A percentile compares a stretch with the other conserved stretches of the same genome.
Conservation (phyloP, 1,140 invertebrate genomes). For the Daktulosphaira vitifoliae region DNA sequence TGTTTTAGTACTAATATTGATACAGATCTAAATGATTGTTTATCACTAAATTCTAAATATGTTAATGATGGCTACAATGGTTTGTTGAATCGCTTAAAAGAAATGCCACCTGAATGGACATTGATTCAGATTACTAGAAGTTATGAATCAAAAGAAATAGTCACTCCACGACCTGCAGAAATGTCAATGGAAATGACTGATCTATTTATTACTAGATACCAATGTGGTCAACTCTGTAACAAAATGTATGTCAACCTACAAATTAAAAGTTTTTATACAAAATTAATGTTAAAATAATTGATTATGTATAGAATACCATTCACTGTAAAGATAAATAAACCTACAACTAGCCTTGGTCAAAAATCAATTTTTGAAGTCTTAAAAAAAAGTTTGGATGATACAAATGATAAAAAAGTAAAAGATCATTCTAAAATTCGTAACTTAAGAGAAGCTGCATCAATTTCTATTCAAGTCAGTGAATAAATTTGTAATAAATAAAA, state of each 20-base stretch:
- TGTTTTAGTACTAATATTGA: not conserved
- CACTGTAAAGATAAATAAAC: constrained; percentile 7
- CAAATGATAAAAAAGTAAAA: constrained; percentile 16
- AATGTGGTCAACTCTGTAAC: constrained; percentile 18
- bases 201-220: constrained; percentile 21
- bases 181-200: not conserved
- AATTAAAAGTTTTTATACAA: too few species aligned
- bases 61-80: constrained; percentile 20
- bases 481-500: not conserved
- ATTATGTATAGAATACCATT: constrained; percentile 4
- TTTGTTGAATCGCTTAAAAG: constrained; percentile 23
- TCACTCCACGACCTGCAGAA: constrained; percentile 5
- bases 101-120: constrained; percentile 35
- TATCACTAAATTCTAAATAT: constrained; percentile 18
- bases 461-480: constrained; percentile 15
- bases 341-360: not conserved
- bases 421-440: not conserved
- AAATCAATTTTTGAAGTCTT: constrained; percentile 22
- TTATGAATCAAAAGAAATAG: constrained; percentile 37
- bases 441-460: constrained; percentile 17
- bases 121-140: constrained; percentile 29
- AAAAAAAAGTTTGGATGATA: constrained; percentile 20
- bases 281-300: not conserved
- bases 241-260: constrained; percentile 5
- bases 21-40: constrained; percentile 9